Evolutionary conservation across 2,888 invertebrate genomes (phyloP), one percentile per base, ranked within the genome.

Genomic region (Toxonevra muliebris): DNA sequence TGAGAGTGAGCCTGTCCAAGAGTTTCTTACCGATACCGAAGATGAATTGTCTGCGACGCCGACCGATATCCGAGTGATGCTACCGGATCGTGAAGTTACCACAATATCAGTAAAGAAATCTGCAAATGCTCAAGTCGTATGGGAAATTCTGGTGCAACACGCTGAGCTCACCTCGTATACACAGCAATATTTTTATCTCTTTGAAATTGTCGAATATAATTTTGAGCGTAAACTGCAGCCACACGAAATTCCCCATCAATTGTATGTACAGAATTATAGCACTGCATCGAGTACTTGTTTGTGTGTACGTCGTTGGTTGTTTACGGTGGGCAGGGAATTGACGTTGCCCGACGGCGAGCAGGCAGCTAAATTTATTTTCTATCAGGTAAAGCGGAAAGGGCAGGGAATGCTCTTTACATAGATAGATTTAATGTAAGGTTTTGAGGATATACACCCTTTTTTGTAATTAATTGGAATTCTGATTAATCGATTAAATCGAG

Each of bases 221-320:
- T 98, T 98, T 86, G 97, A 98, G 84, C 90, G 98, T 65, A 97
- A 97, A 86, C 87, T 99, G 70, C 94, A 94, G 77, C 91, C 94
- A 1, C 92, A 93, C 83, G 99, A 99, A 87, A 94, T 95, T 76
- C 98, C 98, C 0, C 98, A 99, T 87, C 95, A 96, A 78, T 88
- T 99, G 73, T 99, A 99, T 87, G 97, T 99, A 77, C 98, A 98
- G 87, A 99, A 99, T 87, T 99, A 98, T 84, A 96, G 96, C 74
- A 98, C 98, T 12, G 98, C 98, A 45, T 96, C 96, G 48, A 94
- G 95, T 75, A 96, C 96, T 59, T 99, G 98, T 83, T 88, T 99
- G 57, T 90, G 93, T 70, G 87, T 99, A 57, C 89, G 94, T 71
- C 92, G 93, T 84, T 96, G 96, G 96, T 85, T 96, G 70, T 96